Evolutionary conservation across 2,113 vertebrate species (phyloP).

Genomic region (Nipponia nippon): DNA sequence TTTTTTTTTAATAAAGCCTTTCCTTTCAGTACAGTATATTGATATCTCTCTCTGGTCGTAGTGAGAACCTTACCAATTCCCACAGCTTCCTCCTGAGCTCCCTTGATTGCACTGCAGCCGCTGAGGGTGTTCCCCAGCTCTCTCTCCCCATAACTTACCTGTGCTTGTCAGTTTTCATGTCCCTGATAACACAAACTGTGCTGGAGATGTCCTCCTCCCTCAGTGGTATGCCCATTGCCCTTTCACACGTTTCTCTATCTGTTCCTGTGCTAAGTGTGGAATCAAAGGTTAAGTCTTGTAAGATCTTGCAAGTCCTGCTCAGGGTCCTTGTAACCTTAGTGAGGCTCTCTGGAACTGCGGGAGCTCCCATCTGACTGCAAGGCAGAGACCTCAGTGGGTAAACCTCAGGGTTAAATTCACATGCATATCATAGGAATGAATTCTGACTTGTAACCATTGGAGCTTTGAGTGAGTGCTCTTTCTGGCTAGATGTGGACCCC

Average conservation of each 20-base stretch:
- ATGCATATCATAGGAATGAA: fast-evolving
- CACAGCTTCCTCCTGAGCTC: neutral
- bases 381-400: neutral
- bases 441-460: neutral
- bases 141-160: fast-evolving
- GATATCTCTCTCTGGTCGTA: neutral
- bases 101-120: neutral
- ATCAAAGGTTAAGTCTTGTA: neutral
- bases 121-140: neutral
- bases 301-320: neutral
- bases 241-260: neutral
- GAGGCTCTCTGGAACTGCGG: neutral
- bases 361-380: neutral
- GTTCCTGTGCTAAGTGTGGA: neutral
- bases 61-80: neutral
- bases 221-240: neutral
- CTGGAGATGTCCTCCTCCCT: neutral
- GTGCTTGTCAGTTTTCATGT: fast-evolving
- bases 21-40: fast-evolving
- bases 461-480: neutral
- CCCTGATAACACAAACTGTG: neutral
- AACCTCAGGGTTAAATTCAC: neutral
- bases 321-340: neutral
- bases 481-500: neutral
- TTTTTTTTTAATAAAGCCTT: neutral